Conservation (phyloP, 2,888 invertebrate species). For the Drosophila heteroneura region DNA sequence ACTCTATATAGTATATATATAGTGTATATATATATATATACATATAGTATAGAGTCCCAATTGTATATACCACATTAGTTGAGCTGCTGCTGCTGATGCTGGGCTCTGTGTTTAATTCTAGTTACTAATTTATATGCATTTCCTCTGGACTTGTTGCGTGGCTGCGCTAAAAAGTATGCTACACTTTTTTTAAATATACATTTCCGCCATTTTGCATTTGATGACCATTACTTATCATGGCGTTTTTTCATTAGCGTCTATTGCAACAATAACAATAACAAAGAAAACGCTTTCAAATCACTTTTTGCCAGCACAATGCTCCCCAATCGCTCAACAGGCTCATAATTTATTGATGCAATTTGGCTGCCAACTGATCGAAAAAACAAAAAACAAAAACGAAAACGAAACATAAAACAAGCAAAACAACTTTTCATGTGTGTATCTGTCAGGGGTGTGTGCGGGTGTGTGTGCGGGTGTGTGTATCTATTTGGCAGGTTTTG, state of each 20-base stretch:
- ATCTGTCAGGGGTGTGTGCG: background rate
- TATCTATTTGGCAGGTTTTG: slow-evolving; percentile 13
- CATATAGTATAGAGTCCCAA: slow-evolving; percentile 27
- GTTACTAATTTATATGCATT: slow-evolving; percentile 12
- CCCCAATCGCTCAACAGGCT: slow-evolving; percentile 66
- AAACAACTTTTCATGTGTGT: slow-evolving; percentile 17
- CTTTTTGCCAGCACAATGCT: slow-evolving; percentile 24
- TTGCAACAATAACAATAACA: slow-evolving; percentile 5
- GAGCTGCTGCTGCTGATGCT: slow-evolving; percentile 26
- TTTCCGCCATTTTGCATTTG: slow-evolving; percentile 13
- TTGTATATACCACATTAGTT: slow-evolving; percentile 40
- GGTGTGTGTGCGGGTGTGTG: slow-evolving; percentile 10
- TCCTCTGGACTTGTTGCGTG: slow-evolving; percentile 56
- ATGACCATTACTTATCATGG: slow-evolving; percentile 27
- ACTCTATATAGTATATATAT: slow-evolving; percentile 9
- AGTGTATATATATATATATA: background rate
- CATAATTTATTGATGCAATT: slow-evolving; percentile 70
- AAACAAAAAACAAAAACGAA: background rate
- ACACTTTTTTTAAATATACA: slow-evolving; percentile 23
- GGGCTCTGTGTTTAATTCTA: slow-evolving; percentile 2
- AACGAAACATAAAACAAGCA: slow-evolving; percentile 1
- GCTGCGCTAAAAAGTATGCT: slow-evolving; percentile 48
- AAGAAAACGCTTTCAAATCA: slow-evolving; percentile 34
- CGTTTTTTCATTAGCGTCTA: slow-evolving; percentile 54
- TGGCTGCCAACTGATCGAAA: slow-evolving; percentile 33